phyloP scores from a whole-genome alignment of 2,888 invertebrate genomes.

The Acleris emargana region DNA sequence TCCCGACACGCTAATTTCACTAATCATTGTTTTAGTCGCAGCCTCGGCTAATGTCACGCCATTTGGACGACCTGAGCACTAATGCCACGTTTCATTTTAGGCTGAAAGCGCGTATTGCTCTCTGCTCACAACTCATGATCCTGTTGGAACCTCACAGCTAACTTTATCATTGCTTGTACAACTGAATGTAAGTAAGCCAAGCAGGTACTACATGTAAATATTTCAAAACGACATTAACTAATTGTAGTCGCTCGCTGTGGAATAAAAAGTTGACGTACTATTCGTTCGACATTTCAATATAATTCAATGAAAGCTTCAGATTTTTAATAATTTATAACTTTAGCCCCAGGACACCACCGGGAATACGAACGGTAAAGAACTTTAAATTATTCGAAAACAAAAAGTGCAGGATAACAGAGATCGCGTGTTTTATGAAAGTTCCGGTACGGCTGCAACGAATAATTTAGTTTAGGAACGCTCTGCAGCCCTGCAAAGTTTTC shows the following conservation, averaged over 20 bases:
- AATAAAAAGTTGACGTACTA: slow-evolving; percentile 9
- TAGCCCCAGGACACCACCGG: slow-evolving; percentile 40
- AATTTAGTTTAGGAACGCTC: slow-evolving; percentile 50
- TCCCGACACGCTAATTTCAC: slow-evolving; percentile 52
- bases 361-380: slow-evolving; percentile 48
- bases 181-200: not conserved
- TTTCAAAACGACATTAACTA: too few species aligned
- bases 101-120: slow-evolving; percentile 16
- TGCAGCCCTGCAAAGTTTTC: slow-evolving; percentile 45
- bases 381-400: slow-evolving; percentile 59
- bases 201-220: too few species aligned
- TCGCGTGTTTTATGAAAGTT: slow-evolving; percentile 60
- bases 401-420: slow-evolving; percentile 55
- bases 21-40: slow-evolving; percentile 60
- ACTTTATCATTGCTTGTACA: not conserved
- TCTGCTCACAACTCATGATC: slow-evolving; percentile 10
- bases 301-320: slow-evolving; percentile 28
- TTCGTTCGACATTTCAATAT: slow-evolving; percentile 21
- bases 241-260: not conserved
- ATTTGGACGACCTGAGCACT: slow-evolving; percentile 36
- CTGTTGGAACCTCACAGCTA: not conserved
- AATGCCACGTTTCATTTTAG: slow-evolving; percentile 34
- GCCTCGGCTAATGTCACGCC: slow-evolving; percentile 38
- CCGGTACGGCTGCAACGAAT: slow-evolving; percentile 42
- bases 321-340: slow-evolving; percentile 41